Base-by-base conservation (phyloP, 2,113 vertebrate species). In the Trichechus manatus region DNA sequence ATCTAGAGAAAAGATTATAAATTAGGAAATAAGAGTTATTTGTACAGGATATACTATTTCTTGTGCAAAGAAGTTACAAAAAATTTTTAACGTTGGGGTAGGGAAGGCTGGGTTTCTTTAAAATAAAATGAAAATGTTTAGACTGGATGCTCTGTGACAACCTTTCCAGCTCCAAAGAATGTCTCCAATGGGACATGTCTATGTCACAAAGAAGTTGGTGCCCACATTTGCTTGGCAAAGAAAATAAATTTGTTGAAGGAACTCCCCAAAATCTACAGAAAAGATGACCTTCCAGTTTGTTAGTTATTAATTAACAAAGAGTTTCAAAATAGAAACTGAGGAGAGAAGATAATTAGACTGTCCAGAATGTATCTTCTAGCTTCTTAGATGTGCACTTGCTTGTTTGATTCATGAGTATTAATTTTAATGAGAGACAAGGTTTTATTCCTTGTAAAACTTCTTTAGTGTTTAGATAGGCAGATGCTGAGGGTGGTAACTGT, bases 401-500 rank as follows among this genome's bases (percentile, higher is more conserved):
- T 31, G 10, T 96, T 39, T 93, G 9, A 50, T 74, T 17, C 39
- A n/a, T 22, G 11, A 80, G 15, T 31, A 47, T 50, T 36, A 39
- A 50, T 11, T 74, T 2, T 8, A 44, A 36, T 1, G 9, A 56
- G 75, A 84, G 61, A 56, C 29, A 87, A 33, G 84, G 13, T 14
- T n/a, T 39, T 63, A 4, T 9, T 93, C 10, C 22, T 53, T n/a
- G 15, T 1, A 29, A 92, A 63, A 88, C 31, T 92, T 29, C 33
- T 91, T 80, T 33, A 9, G 13, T 82, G 7, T 27, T 96, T 97
- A 98, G 68, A 96, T 42, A 11, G 96, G 96, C 70, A 98, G 27
- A 29, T 0, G 9, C 27, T 6, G 6, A 0, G 0, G 89, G 33
- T 6, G 82, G 44, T 31, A 5, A 20, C 20, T 0, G 1, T 29